Evolutionary conservation across 1,140 invertebrate species (phyloP).

Genomic region (Pseudomyrmex cubaensis): DNA sequence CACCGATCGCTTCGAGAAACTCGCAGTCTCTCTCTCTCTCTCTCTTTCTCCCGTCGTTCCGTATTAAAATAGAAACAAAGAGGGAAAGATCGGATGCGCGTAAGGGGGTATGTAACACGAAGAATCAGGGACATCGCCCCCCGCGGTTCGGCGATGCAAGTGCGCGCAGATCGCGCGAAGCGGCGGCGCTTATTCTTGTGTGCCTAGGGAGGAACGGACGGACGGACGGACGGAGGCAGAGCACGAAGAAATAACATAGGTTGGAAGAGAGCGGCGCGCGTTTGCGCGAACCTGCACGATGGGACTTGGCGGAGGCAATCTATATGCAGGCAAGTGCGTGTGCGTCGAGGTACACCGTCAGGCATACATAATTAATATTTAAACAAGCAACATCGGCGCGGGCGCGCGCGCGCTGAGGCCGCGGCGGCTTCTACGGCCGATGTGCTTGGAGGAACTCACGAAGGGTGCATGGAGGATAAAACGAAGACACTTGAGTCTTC

Average conservation of each 20-base stretch:
- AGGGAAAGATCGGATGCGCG: not conserved
- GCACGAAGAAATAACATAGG: not conserved
- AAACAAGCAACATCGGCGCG: conserved; percentile 75
- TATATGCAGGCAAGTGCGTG: conserved; percentile 77
- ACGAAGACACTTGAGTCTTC: conserved; percentile 7
- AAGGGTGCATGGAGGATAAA: not conserved
- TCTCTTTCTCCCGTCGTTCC: not conserved
- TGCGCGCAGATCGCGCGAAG: conserved; percentile 33
- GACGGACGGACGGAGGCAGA: not conserved
- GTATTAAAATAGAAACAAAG: conserved; percentile 19
- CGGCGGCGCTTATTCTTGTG: conserved; percentile 8
- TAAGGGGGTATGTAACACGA: conserved; percentile 2
- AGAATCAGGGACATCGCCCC: conserved; percentile 37
- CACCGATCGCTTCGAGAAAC: not conserved
- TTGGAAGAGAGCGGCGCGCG: conserved; percentile 17
- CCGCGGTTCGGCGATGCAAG: conserved; percentile 58
- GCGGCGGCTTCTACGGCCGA: conserved; percentile 11
- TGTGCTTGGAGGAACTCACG: not conserved
- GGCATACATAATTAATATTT: conserved; percentile 84
- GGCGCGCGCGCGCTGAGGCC: not conserved
- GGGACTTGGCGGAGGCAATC: conserved; percentile 54
- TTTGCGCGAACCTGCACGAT: conserved; percentile 50
- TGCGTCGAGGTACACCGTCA: conserved; percentile 76
- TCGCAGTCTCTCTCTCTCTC: not conserved
- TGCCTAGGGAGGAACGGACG: conserved; percentile 1